A percentile compares a stretch with the other conserved stretches of the same genome.
Evolutionary conservation across 1,140 invertebrate species (phyloP).

Genomic region (Dermatophagoides farinae): DNA sequence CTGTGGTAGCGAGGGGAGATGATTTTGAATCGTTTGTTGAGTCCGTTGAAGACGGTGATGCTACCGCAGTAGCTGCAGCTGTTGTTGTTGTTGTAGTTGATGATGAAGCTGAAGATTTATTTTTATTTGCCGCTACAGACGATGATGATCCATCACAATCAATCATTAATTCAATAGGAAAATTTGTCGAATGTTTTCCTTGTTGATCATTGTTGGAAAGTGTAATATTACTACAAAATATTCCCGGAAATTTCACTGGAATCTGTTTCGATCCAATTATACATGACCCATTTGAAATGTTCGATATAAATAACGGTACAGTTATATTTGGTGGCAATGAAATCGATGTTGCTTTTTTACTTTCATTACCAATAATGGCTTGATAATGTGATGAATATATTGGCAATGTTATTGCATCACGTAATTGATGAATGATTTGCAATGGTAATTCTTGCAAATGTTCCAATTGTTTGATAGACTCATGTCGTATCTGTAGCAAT

Average conservation of each 20-base stretch:
- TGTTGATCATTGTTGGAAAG: no score
- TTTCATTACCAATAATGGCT: slow-evolving; percentile 45
- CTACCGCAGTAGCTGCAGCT: no score
- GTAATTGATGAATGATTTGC: slow-evolving; percentile 51
- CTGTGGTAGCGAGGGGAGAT: no score
- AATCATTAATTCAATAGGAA: no score
- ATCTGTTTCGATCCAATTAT: no score
- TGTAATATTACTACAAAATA: no score
- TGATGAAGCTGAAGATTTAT: not conserved
- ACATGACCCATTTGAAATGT: slow-evolving; percentile 30
- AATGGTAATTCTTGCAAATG: slow-evolving; percentile 51
- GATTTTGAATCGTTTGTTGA: no score
- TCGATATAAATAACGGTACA: slow-evolving; percentile 51
- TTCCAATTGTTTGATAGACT: slow-evolving; percentile 64
- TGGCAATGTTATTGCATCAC: slow-evolving; percentile 46
- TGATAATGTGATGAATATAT: slow-evolving; percentile 41
- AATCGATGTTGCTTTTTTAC: slow-evolving; percentile 55
- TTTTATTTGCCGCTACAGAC: not conserved
- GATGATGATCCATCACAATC: no score
- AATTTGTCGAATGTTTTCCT: no score
- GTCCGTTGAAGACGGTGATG: no score
- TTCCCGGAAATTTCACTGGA: no score
- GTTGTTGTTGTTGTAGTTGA: no score
- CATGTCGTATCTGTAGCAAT: slow-evolving; percentile 65
- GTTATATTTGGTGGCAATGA: slow-evolving; percentile 38